A percentile compares a stretch with the other conserved stretches of the same genome.
Conservation (phyloP, 53 echinoderm and acorn worm species). For the Crossaster papposus region DNA sequence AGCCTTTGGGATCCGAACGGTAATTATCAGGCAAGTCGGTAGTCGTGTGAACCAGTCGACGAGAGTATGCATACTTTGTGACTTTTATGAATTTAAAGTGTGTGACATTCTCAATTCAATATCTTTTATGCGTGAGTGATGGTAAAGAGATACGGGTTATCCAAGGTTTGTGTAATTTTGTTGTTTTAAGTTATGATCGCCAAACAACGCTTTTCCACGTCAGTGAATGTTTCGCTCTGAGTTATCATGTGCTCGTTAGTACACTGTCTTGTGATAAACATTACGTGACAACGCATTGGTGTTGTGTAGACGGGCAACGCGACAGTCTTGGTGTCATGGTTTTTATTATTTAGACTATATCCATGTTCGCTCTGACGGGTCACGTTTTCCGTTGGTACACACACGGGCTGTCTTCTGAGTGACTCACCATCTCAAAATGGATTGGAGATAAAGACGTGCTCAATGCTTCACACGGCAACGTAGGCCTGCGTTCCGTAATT, state of each 20-base stretch:
- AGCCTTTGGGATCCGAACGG: background rate
- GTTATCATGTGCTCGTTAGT: background rate
- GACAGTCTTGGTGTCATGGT: background rate
- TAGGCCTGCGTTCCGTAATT: background rate
- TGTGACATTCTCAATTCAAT: background rate
- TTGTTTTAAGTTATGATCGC: background rate
- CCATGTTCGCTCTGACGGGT: slow-evolving; percentile 3
- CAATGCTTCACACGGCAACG: background rate
- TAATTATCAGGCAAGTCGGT: background rate
- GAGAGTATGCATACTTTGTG: background rate
- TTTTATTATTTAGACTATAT: background rate
- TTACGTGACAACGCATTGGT: background rate
- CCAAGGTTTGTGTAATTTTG: background rate
- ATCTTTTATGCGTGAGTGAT: background rate
- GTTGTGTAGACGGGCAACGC: background rate
- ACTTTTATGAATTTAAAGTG: background rate
- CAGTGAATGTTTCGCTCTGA: background rate
- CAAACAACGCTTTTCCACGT: background rate
- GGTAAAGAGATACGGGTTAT: background rate
- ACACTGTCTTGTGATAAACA: background rate
- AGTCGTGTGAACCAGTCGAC: background rate
- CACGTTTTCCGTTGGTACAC: slow-evolving; percentile 36
- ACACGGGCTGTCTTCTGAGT: background rate
- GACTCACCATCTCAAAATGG: background rate
- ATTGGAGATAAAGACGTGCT: background rate